Percentiles rank a stretch among this genome's conserved stretches.
Conservation (phyloP, 2,797 vertebrate species). For the Pangasius macronema region DNA sequence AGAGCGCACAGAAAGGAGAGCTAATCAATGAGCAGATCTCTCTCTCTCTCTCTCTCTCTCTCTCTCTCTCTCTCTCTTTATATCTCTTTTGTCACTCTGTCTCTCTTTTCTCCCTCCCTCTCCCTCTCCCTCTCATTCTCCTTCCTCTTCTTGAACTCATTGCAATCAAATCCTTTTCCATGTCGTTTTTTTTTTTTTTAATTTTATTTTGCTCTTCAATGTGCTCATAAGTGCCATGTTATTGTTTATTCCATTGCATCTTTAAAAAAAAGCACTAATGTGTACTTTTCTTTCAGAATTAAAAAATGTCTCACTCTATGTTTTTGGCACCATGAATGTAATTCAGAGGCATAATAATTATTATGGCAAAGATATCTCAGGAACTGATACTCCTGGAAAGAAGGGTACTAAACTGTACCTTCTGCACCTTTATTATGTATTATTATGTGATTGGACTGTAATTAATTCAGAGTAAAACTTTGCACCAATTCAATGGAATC, state of each 20-base stretch:
- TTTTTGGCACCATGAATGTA: not conserved
- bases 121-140: not conserved
- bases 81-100: not conserved
- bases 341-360: not conserved
- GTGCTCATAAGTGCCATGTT: not conserved
- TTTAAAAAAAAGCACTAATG: not conserved
- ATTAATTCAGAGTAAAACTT: not conserved
- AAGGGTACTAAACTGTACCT: not conserved
- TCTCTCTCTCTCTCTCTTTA: slow-evolving; percentile 28
- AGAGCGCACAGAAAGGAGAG: not conserved
- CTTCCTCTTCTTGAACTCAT: not conserved
- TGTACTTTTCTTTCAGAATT: not conserved
- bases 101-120: not conserved
- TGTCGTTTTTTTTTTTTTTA: not conserved
- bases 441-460: not conserved
- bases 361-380: not conserved
- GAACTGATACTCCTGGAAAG: not conserved
- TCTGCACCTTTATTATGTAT: not conserved
- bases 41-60: not conserved
- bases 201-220: not conserved
- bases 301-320: not conserved
- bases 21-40: not conserved
- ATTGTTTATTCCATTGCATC: not conserved
- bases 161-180: not conserved
- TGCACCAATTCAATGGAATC: too few relatives aligned